Conservation (phyloP, 2,113 vertebrate genomes). For the Petrocephalus zakoni region DNA sequence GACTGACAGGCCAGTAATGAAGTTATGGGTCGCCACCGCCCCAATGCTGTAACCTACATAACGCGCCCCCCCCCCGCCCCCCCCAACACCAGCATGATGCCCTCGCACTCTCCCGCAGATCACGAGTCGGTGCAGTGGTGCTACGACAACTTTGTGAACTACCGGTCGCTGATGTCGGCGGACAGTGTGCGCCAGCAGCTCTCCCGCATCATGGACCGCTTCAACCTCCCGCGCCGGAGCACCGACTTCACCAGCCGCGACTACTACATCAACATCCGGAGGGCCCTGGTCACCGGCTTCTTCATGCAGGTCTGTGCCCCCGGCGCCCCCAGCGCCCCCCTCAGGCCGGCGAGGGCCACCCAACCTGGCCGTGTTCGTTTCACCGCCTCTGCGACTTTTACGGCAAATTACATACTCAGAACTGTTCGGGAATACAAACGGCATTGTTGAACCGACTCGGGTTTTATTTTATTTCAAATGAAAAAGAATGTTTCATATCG, state of each 20-base stretch:
- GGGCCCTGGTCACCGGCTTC: slow-evolving; percentile 95
- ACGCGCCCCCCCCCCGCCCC: slow-evolving; percentile 14
- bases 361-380: neutral
- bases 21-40: neutral
- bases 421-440: neutral
- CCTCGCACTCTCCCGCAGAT: slow-evolving; percentile 64
- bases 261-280: slow-evolving; percentile 98
- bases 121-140: slow-evolving; percentile 98
- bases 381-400: neutral
- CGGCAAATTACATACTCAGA: neutral
- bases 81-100: neutral
- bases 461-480: slow-evolving; percentile 16
- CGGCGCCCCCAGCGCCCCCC: neutral
- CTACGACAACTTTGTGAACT: slow-evolving; percentile 99
- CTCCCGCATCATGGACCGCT: slow-evolving; percentile 98
- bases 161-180: slow-evolving; percentile 97
- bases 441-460: slow-evolving; percentile 5
- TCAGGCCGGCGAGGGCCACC: neutral
- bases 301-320: slow-evolving; percentile 86
- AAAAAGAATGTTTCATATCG: neutral
- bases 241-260: slow-evolving; percentile 98
- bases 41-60: neutral
- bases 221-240: slow-evolving; percentile 95
- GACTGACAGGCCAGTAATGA: neutral
- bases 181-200: slow-evolving; percentile 99